Base-by-base conservation (phyloP, 2,888 invertebrate species). In the Clostera curtula region DNA sequence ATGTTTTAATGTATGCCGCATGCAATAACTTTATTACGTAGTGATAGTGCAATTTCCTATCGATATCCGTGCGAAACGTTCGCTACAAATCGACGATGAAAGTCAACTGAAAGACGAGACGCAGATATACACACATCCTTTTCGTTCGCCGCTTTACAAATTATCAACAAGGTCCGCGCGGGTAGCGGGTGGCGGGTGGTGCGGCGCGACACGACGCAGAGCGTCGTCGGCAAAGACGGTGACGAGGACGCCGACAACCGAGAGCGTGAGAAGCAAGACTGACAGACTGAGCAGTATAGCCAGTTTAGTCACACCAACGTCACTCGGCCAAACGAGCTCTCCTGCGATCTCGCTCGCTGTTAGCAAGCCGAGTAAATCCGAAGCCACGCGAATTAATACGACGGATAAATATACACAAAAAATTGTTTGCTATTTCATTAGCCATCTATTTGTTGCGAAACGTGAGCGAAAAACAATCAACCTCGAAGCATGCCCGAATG, bases 91-190 rank as follows among this genome's bases (percentile, higher is more conserved):
- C 80, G 74, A 73, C 75, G 82, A 77, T 80, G 80, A 82, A 83
- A 83, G 82, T 82, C 82, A 82, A 83, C 82, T 83, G 82, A 80
- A 80, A 82, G 80, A 77, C 80, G 82, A 82, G 82, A 80, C 74
- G 72, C 73, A 79, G 69, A 79, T 79, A 82, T 82, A 79, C 73
- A 74, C 73, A 75, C 71, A 75, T 80, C 82, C 82, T 76, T 80
- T 73, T 82, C 79, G 63, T 73, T 72, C 75, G 56, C 63, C 63
- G 69, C 73, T 72, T 68, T 68, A 72, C 71, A 74, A 76, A 71
- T 77, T 70, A 77, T 77, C 75, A 76, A 74, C 74, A 74, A 58
- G 49, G 35, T 51, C n/a, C n/a, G n/a, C 49, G 43, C 46, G 43
- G 46, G 43, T 50, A 49, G 40, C 39, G 40, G 44, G 50, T 52